A percentile compares a stretch with the other conserved stretches of the same genome.
phyloP scores from a whole-genome alignment of 2,797 vertebrate genomes.

The Allobates femoralis region DNA sequence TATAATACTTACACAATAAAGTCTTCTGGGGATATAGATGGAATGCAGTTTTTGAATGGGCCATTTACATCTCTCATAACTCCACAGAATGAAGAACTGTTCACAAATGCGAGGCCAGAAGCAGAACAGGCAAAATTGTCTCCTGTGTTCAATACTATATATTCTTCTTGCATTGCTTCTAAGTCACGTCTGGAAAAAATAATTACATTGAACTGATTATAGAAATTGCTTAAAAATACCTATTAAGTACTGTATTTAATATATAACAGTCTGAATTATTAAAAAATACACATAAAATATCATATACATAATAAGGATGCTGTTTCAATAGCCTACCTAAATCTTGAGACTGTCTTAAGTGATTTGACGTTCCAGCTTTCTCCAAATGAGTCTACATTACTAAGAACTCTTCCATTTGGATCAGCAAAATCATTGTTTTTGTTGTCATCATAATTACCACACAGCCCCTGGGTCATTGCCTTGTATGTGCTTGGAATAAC shows the following conservation, averaged over 20 bases:
- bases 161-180: slow-evolving; percentile 9
- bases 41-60: slow-evolving; percentile 67
- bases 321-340: slow-evolving; percentile 63
- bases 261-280: not conserved
- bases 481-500: slow-evolving; percentile 76
- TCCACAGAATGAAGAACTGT: slow-evolving; percentile 61
- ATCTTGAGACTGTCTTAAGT: slow-evolving; percentile 51
- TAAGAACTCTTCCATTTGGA: slow-evolving; percentile 75
- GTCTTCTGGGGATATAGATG: slow-evolving; percentile 53
- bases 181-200: slow-evolving; percentile 67
- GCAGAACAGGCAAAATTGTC: slow-evolving; percentile 65
- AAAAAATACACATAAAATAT: not conserved
- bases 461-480: slow-evolving; percentile 79
- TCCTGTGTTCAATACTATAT: slow-evolving; percentile 66
- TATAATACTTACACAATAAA: slow-evolving; percentile 68
- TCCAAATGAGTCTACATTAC: slow-evolving; percentile 74
- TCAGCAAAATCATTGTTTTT: slow-evolving; percentile 77
- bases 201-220: not conserved
- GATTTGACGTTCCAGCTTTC: slow-evolving; percentile 82
- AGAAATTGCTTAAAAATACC: not conserved
- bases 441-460: slow-evolving; percentile 81
- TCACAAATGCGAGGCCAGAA: slow-evolving; percentile 59
- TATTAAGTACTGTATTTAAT: not conserved
- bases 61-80: slow-evolving; percentile 57
- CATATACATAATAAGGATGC: not conserved